Base-by-base conservation (phyloP, 2,797 vertebrate genomes). In the Poecilia picta region DNA sequence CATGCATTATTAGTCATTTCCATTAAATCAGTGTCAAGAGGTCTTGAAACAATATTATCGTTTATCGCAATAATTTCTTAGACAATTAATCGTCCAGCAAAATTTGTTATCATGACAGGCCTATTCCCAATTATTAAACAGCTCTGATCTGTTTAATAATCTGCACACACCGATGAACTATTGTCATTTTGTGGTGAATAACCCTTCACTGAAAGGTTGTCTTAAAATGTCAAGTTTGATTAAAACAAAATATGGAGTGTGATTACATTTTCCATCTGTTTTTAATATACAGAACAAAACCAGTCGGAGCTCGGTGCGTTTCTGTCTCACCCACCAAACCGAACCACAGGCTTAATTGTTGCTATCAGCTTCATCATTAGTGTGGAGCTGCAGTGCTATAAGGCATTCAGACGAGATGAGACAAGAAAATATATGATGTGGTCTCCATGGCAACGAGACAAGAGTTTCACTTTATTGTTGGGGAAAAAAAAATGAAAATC, bases 291-390 rank as follows among this genome's bases (percentile, higher is more conserved):
- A 20, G 28, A 62, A 66, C n/a, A 18, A 16, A n/a, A 39, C 2
- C 41, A 25, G 28, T 2, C 4, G 0, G 33, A 11, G 8, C 18
- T 2, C 4, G 0, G 33, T 23, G 8, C 18, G 1, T 25, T 33
- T 68, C 33, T 62, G 55, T 64, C 59, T 11, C 16, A 10, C 1
- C 62, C 8, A 20, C 7, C 16, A 39, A 33, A 62, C 15, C 1
- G 16, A 62, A 28, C 55, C 1, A 12, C n/a, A 1, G 25, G n/a
- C 55, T 57, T 57, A 62, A 33, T 62, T 62, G 28, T 62, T 66
- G 15, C 33, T 36, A 3, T 18, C 33, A 36, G 36, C 33, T 36
- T 11, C 62, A 2, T 39, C 18, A 3, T 39, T 23, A 23, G 18
- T 64, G 36, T 39, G 33, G 33, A 10, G 64, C 20, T 23, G 36